Base-by-base conservation (phyloP, 2,113 vertebrate species). In the Eurystomus gularis region DNA sequence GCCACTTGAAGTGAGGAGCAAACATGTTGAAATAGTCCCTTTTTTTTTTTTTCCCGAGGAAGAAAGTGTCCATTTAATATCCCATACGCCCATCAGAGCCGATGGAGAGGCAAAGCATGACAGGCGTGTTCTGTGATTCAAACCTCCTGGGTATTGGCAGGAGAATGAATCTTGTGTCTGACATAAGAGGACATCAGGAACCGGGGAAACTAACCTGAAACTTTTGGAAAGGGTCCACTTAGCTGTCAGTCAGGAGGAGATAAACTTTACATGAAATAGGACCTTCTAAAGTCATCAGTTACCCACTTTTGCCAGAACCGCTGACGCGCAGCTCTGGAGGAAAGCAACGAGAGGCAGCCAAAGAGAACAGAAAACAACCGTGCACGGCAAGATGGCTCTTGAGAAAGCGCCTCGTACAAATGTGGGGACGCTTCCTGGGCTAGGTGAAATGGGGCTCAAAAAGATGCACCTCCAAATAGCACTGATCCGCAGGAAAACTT, bases 291-390 rank as follows among this genome's bases (percentile, higher is more conserved):
- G 94, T 46, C 91, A 69, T 86, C 76, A 87, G 84, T 64, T 95
- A 58, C 20, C 95, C 84, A 12, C 83, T 95, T 55, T 62, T 94
- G 93, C 92, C 95, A 96, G 95, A 93, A 78, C 65, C 46, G 35
- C 89, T 92, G 96, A 88, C 66, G 18, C 61, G 13, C 72, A 44
- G 82, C 89, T 77, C 93, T 86, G 91, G 92, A 95, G 93, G 94
- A 93, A 85, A 88, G 88, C 71, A 16, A 62, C 7, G 31, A 92
- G 87, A 81, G 39, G 91, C 81, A 65, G 96, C 96, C 96, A 97
- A 91, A 90, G 94, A 75, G 96, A 96, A 91, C 95, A 93, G 91
- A 96, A 94, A 97, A 96, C 66, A 91, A 86, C 94, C n/a, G 40
- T 80, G 89, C 94, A 89, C 84, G 89, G 91, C 70, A 92, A 8